Evolutionary conservation across 2,113 vertebrate species (phyloP), one percentile per base, ranked within the genome.

Genomic region (Pavo muticus): DNA sequence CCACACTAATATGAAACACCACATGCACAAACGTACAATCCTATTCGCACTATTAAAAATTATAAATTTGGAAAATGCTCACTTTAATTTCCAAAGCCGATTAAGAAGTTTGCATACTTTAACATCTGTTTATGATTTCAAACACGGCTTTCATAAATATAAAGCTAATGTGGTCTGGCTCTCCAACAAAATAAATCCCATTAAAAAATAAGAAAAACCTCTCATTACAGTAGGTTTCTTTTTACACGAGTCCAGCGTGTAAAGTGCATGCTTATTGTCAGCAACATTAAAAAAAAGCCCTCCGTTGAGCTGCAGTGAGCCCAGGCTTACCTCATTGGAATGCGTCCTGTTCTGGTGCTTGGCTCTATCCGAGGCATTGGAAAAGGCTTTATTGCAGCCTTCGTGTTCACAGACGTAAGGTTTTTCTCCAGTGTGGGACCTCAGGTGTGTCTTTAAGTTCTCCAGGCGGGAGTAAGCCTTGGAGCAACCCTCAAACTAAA

Each of bases 271-370:
- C 91, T 94, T 95, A 95, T 94, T 96, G 95, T 97, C 95, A 97
- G 94, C 89, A 95, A 80, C 93, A 88, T 84, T 24, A 91, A 84
- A 67, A 91, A 78, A 86, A 57, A 71, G 25, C 42, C 52, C 85
- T 96, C 72, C 1, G 0, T n/a, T 89, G 72, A 81, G 59, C 77
- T 88, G 84, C 0, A 39, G 91, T 75, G 83, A 94, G 84, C 37
- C 70, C 63, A 76, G 4, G 47, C 81, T 81, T 98, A 99, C 99
- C 99, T 99, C 99, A 4, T 99, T 99, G 71, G 99, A 99, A 97
- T 99, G 99, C 5, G 99, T 99, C 93, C 99, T 98, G 98, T 99
- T 99, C 98, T 99, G 99, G 96, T 99, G 99, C 97, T 99, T 99
- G 94, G 99, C 99, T 14, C 99, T 97, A 97, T 99, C 99, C 0